phyloP scores from a whole-genome alignment of 2,888 invertebrate genomes.

The Helobdella robusta region DNA sequence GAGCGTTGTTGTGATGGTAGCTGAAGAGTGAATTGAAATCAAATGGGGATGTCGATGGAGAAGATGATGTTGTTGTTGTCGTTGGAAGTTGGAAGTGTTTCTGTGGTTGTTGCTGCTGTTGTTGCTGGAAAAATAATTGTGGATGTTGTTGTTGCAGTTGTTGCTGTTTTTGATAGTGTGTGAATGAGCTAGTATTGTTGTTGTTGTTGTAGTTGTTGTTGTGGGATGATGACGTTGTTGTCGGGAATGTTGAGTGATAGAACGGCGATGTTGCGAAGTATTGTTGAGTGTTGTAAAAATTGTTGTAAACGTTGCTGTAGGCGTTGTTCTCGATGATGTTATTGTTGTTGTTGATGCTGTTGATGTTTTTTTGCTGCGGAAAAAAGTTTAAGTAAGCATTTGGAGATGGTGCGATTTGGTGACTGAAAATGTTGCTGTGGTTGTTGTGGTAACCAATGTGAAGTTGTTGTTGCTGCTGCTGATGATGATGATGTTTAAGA shows the following conservation, averaged over 20 bases:
- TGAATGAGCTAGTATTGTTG: neutral
- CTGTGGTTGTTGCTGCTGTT: neutral
- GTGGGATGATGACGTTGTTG: neutral
- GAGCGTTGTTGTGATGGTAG: conserved; percentile 2
- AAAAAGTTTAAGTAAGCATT: neutral
- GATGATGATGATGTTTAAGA: neutral
- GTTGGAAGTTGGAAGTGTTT: neutral
- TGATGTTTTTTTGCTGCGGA: neutral
- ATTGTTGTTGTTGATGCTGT: conserved; percentile 4
- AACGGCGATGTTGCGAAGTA: too few species aligned
- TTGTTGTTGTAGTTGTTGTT: neutral
- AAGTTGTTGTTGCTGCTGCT: conserved; percentile 12
- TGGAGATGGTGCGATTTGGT: neutral
- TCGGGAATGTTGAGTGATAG: too few species aligned
- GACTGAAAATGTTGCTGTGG: conserved; percentile 10
- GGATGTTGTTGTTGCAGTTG: neutral
- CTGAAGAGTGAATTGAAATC: conserved; percentile 9
- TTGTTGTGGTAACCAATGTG: neutral
- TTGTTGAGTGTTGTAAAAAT: too few species aligned
- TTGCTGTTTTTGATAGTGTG: neutral
- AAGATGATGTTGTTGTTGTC: neutral
- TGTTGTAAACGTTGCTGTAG: conserved; percentile 7
- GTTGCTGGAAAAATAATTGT: neutral
- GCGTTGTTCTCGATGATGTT: neutral
- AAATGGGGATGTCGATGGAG: neutral